Evolutionary conservation across 2,113 vertebrate genomes (phyloP), one percentile per base, ranked within the genome.

Genomic region (Rostratula benghalensis): DNA sequence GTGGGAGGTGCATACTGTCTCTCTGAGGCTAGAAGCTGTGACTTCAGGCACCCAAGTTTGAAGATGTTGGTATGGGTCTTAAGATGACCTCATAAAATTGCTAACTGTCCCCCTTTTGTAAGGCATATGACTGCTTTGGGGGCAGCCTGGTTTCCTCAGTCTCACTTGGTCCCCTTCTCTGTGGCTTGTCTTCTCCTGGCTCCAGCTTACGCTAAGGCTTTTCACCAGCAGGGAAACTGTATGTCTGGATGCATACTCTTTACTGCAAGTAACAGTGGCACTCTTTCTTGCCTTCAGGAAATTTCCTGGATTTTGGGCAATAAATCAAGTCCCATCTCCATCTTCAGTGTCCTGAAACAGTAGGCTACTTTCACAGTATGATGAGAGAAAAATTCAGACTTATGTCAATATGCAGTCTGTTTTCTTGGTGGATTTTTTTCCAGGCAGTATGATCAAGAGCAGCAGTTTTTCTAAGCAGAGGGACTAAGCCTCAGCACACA

Each of bases 121-220:
- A 83, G n/a, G 10, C 8, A 25, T 20, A 48, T 31, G 22, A 27
- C 60, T 53, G 27, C 30, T 53, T 28, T 57, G 25, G 6, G 45
- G 5, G 4, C 53, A 73, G 16, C 7, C 37, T 53, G 7, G 6
- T 30, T 73, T 11, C 13, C 3, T 33, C 8, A 6, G 9, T 43
- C 33, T 68, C 25, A 16, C 24, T 35, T 1, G 0, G 16, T 82
- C 6, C 11, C 11, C 8, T 23, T 14, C 17, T 61, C 70, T 60
- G 53, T 27, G 68, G 16, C 5, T 25, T 1, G 0, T 12, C 14
- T 79, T 7, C n/a, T 48, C 24, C 24, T 1, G 2, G 24, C 10
- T 78, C 41, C 35, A 48, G 37, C 9, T 76, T 54, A 31, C 14
- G 5, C 2, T 39, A 54, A 73, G 8, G 6, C 19, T 64, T 17